Conservation (phyloP, 2,113 vertebrate species). For the Progne subis region DNA sequence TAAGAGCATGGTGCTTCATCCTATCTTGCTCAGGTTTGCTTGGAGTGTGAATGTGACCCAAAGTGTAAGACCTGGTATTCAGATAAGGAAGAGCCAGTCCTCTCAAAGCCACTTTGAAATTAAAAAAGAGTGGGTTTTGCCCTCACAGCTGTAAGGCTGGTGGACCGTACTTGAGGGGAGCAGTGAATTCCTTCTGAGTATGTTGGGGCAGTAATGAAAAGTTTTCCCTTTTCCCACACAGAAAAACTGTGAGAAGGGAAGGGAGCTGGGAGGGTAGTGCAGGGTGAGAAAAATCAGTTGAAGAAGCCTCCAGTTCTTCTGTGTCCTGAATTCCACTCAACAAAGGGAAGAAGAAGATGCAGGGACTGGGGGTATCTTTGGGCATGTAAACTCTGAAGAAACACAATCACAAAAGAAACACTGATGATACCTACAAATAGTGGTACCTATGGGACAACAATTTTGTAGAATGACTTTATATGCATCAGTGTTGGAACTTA, state of each 20-base stretch:
- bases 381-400: neutral
- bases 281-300: neutral
- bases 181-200: neutral
- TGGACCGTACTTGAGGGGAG: neutral
- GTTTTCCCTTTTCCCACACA: neutral
- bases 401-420: neutral
- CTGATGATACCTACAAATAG: neutral
- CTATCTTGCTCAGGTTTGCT: neutral
- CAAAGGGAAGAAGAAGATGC: neutral
- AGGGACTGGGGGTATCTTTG: neutral
- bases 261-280: neutral
- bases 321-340: neutral
- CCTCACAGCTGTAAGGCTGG: neutral
- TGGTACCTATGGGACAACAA: rapidly evolving
- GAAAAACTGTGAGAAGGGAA: neutral
- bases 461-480: neutral
- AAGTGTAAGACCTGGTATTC: neutral
- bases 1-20: neutral
- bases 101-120: rapidly evolving
- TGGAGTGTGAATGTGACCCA: neutral
- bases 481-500: neutral
- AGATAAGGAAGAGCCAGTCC: neutral
- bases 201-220: neutral
- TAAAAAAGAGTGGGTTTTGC: neutral
- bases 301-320: neutral